Conservation (phyloP, 2,797 vertebrate genomes). For the Amazonetta brasiliensis region DNA sequence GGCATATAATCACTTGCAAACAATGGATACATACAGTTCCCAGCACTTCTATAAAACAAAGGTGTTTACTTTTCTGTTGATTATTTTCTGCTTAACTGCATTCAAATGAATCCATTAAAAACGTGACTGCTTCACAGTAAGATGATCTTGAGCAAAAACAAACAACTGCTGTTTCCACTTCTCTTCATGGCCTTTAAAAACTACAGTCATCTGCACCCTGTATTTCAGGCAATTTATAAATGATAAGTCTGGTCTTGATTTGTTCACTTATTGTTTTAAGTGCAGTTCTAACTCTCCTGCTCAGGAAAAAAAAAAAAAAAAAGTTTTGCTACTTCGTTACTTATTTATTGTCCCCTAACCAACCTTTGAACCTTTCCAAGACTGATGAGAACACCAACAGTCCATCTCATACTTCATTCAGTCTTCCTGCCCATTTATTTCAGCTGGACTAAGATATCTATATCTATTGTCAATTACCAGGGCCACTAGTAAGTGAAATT, state of each 20-base stretch:
- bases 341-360: background rate
- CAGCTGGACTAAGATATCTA: background rate
- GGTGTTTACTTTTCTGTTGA: slow-evolving; percentile 62
- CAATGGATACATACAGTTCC: slow-evolving; percentile 69
- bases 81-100: slow-evolving; percentile 73
- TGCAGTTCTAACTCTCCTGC: background rate
- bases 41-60: slow-evolving; percentile 74
- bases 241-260: background rate
- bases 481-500: background rate
- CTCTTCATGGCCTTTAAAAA: slow-evolving; percentile 53
- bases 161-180: slow-evolving; percentile 45
- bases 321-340: background rate
- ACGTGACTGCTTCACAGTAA: slow-evolving; percentile 62
- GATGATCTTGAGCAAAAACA: slow-evolving; percentile 61
- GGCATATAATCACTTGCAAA: slow-evolving; percentile 54
- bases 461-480: background rate
- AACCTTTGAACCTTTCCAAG: background rate
- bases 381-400: background rate
- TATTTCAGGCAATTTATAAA: slow-evolving; percentile 25
- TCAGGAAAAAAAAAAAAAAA: background rate
- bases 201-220: slow-evolving; percentile 11
- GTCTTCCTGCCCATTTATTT: background rate
- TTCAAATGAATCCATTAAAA: slow-evolving; percentile 75
- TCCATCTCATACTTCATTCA: background rate
- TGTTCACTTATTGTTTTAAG: slow-evolving; percentile 11